Percentiles rank a stretch among this genome's conserved stretches.
Conservation (phyloP, 1,140 invertebrate genomes). For the Sinonovacula constricta region DNA sequence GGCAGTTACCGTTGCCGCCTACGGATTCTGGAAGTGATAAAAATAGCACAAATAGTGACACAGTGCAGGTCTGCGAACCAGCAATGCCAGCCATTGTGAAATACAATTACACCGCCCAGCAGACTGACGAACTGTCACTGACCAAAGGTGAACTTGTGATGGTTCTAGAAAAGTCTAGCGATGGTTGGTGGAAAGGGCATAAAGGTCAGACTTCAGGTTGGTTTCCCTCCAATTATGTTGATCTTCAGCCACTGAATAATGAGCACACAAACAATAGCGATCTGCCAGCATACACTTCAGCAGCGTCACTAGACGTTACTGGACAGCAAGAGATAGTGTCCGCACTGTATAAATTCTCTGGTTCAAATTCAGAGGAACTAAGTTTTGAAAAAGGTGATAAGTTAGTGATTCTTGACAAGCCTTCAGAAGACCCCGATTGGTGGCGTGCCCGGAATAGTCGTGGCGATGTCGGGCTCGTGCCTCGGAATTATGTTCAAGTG, state of each 20-base stretch:
- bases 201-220: constrained; percentile 85
- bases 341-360: constrained; percentile 74
- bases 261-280: constrained; percentile 63
- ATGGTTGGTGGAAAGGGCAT: constrained; percentile 98
- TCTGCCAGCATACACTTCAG: constrained; percentile 85
- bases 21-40: constrained; percentile 57
- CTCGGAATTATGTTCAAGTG: constrained; percentile 94
- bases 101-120: constrained; percentile 98
- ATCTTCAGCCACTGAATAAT: constrained; percentile 85
- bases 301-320: constrained; percentile 84
- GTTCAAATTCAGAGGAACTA: constrained; percentile 90
- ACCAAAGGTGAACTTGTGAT: constrained; percentile 89
- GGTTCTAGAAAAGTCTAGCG: constrained; percentile 98
- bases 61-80: constrained; percentile 60
- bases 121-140: constrained; percentile 96
- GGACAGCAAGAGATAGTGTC: constrained; percentile 88
- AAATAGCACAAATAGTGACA: constrained; percentile 61
- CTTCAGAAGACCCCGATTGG: constrained; percentile 98
- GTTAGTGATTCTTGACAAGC: constrained; percentile 96
- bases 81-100: constrained; percentile 90
- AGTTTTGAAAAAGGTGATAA: constrained; percentile 95
- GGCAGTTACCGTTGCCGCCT: constrained; percentile 30
- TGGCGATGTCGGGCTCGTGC: constrained; percentile 94
- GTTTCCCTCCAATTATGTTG: constrained; percentile 99
- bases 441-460: constrained; percentile 95